Base-by-base conservation (phyloP, 2,888 invertebrate genomes). In the Exocentrus adspersus region DNA sequence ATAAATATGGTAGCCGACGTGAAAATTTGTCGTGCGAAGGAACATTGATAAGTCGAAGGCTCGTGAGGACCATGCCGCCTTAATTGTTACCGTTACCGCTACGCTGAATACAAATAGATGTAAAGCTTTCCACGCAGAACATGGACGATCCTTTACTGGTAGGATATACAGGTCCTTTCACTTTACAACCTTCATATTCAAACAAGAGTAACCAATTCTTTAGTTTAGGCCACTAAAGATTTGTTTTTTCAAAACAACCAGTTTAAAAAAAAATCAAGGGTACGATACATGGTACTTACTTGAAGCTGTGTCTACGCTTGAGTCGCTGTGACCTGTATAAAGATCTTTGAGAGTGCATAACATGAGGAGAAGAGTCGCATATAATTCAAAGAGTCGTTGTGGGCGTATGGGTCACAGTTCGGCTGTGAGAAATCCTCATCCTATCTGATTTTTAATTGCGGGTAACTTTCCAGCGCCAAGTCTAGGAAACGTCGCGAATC, bases 401-500 rank as follows among this genome's bases (percentile, higher is more conserved):
- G 52, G 67, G 68, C 67, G 71, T 65, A 65, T 21, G 21, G 69
- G 69, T 69, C 69, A 71, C 54, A 69, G 68, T 67, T 71, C 61
- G 54, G 41, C 68, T 69, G 68, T 71, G 70, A 66, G 70, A 71
- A 65, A 67, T 41, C 19, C 60, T 37, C 54, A 19, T 32, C 37
- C 19, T 21, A 32, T 52, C 46, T 48, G 20, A 14, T 48, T 48
- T 48, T 24, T 48, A 48, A 48, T 48, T 48, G 46, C 24, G 46
- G 14, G 24, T 48, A 24, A 48, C 46, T 48, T 48, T 48, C 24
- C 16, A 20, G 14, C 46, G 14, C 19, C 24, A 9, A n/a, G 46
- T 43, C 14, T 48, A 14, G 6, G n/a, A 24, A 48, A 48, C 46
- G n/a, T 48, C 24, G 46, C 14, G 9, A 20, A 48, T 24, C 24